Conservation (phyloP, 1,140 invertebrate genomes). For the Gonatopus flavifemur region DNA sequence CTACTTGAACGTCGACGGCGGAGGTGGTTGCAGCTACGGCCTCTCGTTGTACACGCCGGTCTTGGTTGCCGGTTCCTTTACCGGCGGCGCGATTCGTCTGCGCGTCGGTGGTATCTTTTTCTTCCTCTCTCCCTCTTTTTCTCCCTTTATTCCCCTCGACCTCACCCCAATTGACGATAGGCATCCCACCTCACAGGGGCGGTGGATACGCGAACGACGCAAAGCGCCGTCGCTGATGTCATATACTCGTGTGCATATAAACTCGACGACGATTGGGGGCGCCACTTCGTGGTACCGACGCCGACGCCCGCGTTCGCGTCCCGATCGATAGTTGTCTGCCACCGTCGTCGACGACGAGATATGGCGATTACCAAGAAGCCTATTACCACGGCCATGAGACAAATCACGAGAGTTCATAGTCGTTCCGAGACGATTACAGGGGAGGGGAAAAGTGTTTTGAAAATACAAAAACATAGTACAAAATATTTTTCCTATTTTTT, state of each 20-base stretch:
- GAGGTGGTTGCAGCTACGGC: no score
- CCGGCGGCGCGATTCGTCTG: constrained; percentile 46
- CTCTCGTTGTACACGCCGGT: constrained; percentile 45
- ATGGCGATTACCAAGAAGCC: constrained; percentile 6
- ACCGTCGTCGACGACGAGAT: constrained; percentile 21
- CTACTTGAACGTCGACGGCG: no score
- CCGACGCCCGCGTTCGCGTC: constrained; percentile 48
- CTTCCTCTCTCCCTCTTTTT: constrained; percentile 5
- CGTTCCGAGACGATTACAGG: no score
- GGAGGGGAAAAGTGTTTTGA: no score
- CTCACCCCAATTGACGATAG: no score
- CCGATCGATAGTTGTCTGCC: constrained; percentile 33
- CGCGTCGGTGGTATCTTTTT: constrained; percentile 27
- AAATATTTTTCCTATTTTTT: no score
- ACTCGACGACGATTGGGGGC: constrained; percentile 46
- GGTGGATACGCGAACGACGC: constrained; percentile 15
- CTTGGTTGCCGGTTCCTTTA: constrained; percentile 38
- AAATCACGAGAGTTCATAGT: no score
- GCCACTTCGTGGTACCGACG: constrained; percentile 35
- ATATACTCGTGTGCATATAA: no score
- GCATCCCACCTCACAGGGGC: constrained; percentile 28
- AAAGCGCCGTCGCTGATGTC: constrained; percentile 31
- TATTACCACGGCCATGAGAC: no score
- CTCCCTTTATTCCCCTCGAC: constrained; percentile 17
- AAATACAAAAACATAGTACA: no score